Percentiles rank a stretch among this genome's conserved stretches.
phyloP scores from a whole-genome alignment of 2,113 vertebrate genomes.

The Rousettus leschenaultii region DNA sequence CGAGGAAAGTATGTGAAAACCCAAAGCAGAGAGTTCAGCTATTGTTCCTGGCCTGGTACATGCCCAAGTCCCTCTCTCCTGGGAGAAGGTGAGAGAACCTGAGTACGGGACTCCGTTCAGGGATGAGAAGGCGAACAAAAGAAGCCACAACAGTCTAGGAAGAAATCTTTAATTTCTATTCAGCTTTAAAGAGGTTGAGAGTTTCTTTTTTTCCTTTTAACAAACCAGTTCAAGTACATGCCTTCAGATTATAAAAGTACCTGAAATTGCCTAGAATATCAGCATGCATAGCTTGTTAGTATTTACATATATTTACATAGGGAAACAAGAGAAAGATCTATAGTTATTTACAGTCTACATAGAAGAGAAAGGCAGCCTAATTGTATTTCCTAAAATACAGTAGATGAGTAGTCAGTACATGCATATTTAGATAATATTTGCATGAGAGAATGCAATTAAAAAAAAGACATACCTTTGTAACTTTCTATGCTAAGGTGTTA shows the following conservation, averaged over 20 bases:
- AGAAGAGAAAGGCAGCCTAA: constrained; percentile 89
- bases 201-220: constrained; percentile 81
- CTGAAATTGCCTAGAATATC: constrained; percentile 97
- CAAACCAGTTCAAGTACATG: constrained; percentile 90
- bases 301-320: constrained; percentile 99
- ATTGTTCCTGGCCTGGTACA: accelerated
- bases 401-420: constrained; percentile 90
- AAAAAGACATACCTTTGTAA: constrained; percentile 80
- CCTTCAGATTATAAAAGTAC: constrained; percentile 98
- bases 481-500: constrained; percentile 87
- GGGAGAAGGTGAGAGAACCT: not conserved
- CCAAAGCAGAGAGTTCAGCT: not conserved
- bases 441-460: constrained; percentile 85
- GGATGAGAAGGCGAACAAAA: constrained; percentile 38
- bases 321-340: constrained; percentile 86
- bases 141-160: constrained; percentile 78
- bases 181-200: constrained; percentile 82
- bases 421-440: constrained; percentile 92
- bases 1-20: not conserved
- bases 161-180: constrained; percentile 88
- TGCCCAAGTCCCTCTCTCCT: accelerated
- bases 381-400: constrained; percentile 88
- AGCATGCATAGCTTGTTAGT: constrained; percentile 96
- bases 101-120: accelerated
- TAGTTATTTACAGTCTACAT: constrained; percentile 92